These are phyloP conservation scores for Euthynnus affinis DNA, from an alignment of 2,797 vertebrate species.

Conservation along the genomic window DNA sequence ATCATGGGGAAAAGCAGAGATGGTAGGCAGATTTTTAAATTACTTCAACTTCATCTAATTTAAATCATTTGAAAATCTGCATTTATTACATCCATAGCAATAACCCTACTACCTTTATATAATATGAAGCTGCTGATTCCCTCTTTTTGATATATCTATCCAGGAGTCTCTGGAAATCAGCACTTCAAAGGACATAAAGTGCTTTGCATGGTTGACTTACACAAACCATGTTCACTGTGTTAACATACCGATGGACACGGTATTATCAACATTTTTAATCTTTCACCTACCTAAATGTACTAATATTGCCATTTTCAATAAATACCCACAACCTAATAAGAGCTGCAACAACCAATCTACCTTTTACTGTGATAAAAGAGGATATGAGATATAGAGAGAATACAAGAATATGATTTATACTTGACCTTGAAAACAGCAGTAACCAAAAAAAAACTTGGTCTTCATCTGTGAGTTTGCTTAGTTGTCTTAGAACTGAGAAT, in stretches of 20 bases:
- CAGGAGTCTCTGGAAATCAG: not conserved
- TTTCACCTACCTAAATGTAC: not conserved
- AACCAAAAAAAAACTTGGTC: too few species aligned
- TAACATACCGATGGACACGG: not conserved
- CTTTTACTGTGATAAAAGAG: too few species aligned
- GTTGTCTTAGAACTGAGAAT: too few species aligned
- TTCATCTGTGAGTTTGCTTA: too few species aligned
- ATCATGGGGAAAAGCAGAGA: conserved; percentile 13
- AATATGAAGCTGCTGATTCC: conserved; percentile 22
- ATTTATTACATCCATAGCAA: conserved; percentile 30
- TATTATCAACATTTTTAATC: not conserved
- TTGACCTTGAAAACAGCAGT: too few species aligned
- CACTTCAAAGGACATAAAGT: not conserved
- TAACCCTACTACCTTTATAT: conserved; percentile 19
- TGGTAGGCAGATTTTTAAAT: conserved; percentile 26
- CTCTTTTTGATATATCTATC: conserved; percentile 8
- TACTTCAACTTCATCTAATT: not conserved
- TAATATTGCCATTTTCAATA: not conserved
- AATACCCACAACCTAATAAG: not conserved
- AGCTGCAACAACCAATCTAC: too few species aligned
- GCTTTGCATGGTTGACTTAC: not conserved
- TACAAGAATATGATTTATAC: too few species aligned
- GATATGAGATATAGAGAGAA: too few species aligned
- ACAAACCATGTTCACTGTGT: not conserved
- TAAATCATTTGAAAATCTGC: conserved; percentile 14